Base-by-base conservation (phyloP, 92 coral and sea anemone genomes). In the Nematostella vectensis region DNA sequence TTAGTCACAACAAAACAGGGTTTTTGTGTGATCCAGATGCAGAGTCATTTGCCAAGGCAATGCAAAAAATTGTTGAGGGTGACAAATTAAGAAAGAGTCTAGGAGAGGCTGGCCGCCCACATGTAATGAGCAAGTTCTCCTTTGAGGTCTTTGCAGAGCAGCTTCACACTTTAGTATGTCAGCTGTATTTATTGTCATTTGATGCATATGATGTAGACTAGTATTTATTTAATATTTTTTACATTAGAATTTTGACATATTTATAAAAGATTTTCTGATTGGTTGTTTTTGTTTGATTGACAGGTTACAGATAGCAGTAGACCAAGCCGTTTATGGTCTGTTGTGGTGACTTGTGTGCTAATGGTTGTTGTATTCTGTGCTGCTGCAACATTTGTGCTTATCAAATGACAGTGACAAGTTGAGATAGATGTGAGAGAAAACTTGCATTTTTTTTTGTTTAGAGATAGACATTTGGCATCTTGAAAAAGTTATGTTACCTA, bases 81-180 rank as follows among this genome's bases (percentile, higher is more conserved):
- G 51, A 75, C 8, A 62, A 65, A 0, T 69, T 93, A 15, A 70
- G 75, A 39, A 26, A 59, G 31, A 62, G 45, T 15, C 77, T 87
- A 73, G 99, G 99, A 27, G 65, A 72, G 31, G 83, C 81, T 44
- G 99, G 99, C 18, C 69, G 70, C 17, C 60, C 67, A 2, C 94
- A 93, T 42, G 99, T 93, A 18, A 52, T 69, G 54, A 77, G 67
- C 65, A 87, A 82, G 83, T 93, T 93, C 82, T 93, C 99, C n/a
- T 93, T 93, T 75, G 83, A 93, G 10, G 99, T 75, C 13, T 93
- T 93, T 79, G 89, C 93, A 8, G 66, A 81, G 38, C 86, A 87
- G 50, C 83, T 91, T 47, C 87, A 86, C 56, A 57, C 68, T 48
- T 80, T 87, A 69, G 96, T 91, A 91, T 86, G 98, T 91, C 84